Conservation (phyloP, 2,797 vertebrate species). For the Dromococcyx pavoninus region DNA sequence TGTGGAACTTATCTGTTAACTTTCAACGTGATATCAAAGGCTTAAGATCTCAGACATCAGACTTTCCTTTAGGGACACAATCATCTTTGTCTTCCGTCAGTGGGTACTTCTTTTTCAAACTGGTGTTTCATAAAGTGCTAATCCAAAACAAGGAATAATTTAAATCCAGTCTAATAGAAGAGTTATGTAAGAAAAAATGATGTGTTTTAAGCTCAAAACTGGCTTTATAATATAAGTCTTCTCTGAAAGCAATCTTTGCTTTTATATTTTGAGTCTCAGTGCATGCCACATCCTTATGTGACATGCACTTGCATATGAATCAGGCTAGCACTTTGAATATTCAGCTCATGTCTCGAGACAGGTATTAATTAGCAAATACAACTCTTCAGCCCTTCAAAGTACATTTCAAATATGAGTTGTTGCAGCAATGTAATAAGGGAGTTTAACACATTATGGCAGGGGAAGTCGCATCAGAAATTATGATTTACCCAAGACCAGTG, state of each 20-base stretch:
- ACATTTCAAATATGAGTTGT: constrained; percentile 31
- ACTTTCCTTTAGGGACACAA: not conserved
- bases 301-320: constrained; percentile 32
- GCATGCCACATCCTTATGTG: constrained; percentile 10
- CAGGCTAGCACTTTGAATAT: constrained; percentile 54
- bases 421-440: constrained; percentile 20
- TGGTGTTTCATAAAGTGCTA: not conserved
- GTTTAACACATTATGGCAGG: not conserved
- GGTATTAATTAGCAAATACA: constrained; percentile 64
- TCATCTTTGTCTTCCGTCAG: not conserved
- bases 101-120: not conserved
- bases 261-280: not conserved
- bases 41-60: not conserved
- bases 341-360: constrained; percentile 48
- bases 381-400: constrained; percentile 57
- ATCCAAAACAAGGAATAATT: not conserved
- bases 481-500: constrained; percentile 9
- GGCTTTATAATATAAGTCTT: not conserved
- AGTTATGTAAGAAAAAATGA: not conserved
- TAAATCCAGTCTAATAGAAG: not conserved
- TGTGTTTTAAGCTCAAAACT: constrained; percentile 17
- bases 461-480: constrained; percentile 36
- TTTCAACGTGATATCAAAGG: not conserved
- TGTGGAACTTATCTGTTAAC: not conserved
- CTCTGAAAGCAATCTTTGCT: not conserved